Evolutionary conservation across 2,888 invertebrate genomes (phyloP).

Genomic region (Eupeodes luniger): DNA sequence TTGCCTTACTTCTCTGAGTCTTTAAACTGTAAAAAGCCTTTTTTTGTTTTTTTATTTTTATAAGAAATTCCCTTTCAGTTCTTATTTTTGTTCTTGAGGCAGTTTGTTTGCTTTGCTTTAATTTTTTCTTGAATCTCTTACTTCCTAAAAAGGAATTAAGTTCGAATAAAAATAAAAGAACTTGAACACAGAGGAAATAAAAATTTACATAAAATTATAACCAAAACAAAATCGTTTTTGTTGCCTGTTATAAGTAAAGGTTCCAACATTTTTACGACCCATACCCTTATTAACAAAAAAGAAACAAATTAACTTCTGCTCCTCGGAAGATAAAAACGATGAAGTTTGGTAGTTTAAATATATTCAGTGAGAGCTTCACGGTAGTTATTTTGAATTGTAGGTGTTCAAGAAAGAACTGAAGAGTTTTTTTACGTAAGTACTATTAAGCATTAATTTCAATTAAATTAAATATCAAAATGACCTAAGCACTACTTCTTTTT

Average conservation of each 20-base stretch:
- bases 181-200: background rate
- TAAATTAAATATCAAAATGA: no score
- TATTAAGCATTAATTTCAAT: no score
- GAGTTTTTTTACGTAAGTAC: no score
- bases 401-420: no score
- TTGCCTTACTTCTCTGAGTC: background rate
- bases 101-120: constrained; percentile 15
- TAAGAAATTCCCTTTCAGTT: background rate
- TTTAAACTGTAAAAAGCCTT: background rate
- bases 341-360: constrained; percentile 54
- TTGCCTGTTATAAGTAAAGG: no score
- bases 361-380: background rate
- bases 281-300: background rate
- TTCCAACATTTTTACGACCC: constrained; percentile 2
- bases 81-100: constrained; percentile 22
- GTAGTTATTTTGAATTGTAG: background rate
- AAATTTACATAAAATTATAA: constrained; percentile 67
- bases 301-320: constrained; percentile 21
- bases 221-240: background rate
- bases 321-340: constrained; percentile 47
- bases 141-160: background rate
- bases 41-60: background rate
- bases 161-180: constrained; percentile 23
- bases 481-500: no score
- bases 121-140: constrained; percentile 26